Percentiles rank a stretch among this genome's conserved stretches.
These are phyloP conservation scores for Anthopleura xanthogrammica DNA, from an alignment of 92 coral and sea anemone genomes.

Conservation along the genomic window DNA sequence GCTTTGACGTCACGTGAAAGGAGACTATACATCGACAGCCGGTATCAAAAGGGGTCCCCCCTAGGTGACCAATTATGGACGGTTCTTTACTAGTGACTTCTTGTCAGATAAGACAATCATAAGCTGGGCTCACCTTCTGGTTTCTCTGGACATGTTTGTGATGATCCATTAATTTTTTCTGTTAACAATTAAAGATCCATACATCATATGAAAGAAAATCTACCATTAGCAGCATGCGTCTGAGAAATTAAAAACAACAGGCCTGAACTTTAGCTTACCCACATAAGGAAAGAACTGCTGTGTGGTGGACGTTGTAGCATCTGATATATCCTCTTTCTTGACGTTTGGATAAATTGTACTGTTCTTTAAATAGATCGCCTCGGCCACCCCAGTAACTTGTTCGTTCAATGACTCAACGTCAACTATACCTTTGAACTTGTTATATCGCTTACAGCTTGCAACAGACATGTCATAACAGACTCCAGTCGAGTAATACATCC, in stretches of 20 bases:
- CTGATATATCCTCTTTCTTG: conserved; percentile 10
- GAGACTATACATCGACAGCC: too few relatives aligned
- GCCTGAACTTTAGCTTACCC: conserved; percentile 27
- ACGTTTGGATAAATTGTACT: conserved; percentile 32
- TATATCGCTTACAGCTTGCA: conserved; percentile 42
- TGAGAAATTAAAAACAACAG: too few relatives aligned
- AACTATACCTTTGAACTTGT: conserved; percentile 17
- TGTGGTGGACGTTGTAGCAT: conserved; percentile 7
- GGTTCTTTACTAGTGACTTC: too few relatives aligned
- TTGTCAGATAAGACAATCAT: background rate
- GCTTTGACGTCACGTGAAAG: too few relatives aligned
- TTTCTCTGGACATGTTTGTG: background rate
- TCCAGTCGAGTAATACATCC: conserved; percentile 76
- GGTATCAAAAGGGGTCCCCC: too few relatives aligned
- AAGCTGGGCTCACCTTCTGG: background rate
- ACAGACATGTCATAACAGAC: conserved; percentile 45
- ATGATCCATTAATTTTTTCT: background rate
- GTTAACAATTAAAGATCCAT: background rate
- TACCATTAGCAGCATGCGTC: too few relatives aligned
- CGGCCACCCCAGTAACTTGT: conserved; percentile 36
- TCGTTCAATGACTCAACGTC: conserved; percentile 8
- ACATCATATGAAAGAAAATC: background rate
- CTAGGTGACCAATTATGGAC: too few relatives aligned
- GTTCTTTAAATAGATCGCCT: conserved; percentile 38
- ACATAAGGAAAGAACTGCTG: conserved; percentile 30